A percentile compares a stretch with the other conserved stretches of the same genome.
phyloP scores from a whole-genome alignment of 2,888 invertebrate species.

The Bhutanitis thaidina region DNA sequence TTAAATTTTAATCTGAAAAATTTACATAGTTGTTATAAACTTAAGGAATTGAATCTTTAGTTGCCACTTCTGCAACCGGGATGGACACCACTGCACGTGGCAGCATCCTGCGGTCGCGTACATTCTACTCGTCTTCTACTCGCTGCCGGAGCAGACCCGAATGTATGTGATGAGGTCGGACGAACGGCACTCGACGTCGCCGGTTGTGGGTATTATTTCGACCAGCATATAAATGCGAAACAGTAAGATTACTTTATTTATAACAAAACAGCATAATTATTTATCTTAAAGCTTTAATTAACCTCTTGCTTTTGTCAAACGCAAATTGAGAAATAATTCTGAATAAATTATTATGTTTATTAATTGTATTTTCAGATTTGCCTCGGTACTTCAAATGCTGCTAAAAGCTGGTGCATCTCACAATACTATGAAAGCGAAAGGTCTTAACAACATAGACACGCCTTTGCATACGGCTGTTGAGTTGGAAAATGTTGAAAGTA shows the following conservation, averaged over 20 bases:
- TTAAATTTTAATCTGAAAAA: too few species aligned
- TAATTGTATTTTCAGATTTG: background rate
- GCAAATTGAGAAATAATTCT: too few species aligned
- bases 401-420: constrained; percentile 44
- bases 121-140: constrained; percentile 73
- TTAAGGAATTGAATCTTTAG: constrained; percentile 33
- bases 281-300: too few species aligned
- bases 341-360: too few species aligned
- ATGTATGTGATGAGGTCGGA: constrained; percentile 57
- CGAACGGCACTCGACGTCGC: constrained; percentile 73
- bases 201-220: constrained; percentile 57
- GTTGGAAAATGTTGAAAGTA: constrained; percentile 59
- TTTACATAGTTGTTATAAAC: too few species aligned
- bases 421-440: constrained; percentile 41
- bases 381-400: constrained; percentile 47
- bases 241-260: constrained; percentile 29
- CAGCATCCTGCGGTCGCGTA: constrained; percentile 69
- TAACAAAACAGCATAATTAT: too few species aligned
- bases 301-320: too few species aligned
- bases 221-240: constrained; percentile 36
- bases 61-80: constrained; percentile 68
- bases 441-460: constrained; percentile 47
- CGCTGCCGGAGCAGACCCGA: constrained; percentile 69
- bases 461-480: constrained; percentile 77
- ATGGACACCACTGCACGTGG: constrained; percentile 82